Evolutionary conservation across 2,888 invertebrate genomes (phyloP).

Genomic region (Amiota communis): DNA sequence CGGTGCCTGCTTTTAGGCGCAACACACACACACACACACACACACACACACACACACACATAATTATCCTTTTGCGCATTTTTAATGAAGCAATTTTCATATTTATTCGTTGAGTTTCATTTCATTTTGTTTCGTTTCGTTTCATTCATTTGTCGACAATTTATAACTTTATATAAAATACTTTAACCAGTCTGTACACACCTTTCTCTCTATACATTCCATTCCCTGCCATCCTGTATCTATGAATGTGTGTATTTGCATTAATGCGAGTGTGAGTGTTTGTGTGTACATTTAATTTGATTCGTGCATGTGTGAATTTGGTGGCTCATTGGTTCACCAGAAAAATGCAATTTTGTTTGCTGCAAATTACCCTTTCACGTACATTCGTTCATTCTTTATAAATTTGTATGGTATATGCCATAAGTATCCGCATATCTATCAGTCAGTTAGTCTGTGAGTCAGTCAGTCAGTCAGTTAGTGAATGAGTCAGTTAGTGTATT

Average conservation of each 20-base stretch:
- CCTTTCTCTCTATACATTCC: conserved; percentile 5
- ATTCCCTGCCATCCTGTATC: conserved; percentile 29
- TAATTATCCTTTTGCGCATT: conserved; percentile 44
- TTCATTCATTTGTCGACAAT: conserved; percentile 44
- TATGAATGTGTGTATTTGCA: conserved; percentile 38
- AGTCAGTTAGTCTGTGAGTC: conserved; percentile 29
- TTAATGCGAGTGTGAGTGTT: conserved; percentile 4
- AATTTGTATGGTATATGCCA: conserved; percentile 3
- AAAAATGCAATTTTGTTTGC: conserved; percentile 61
- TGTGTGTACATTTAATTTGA: conserved; percentile 39
- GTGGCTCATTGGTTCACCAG: conserved; percentile 60
- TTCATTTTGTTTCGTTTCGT: background rate
- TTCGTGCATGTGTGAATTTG: conserved; percentile 62
- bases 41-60: conserved; percentile 35
- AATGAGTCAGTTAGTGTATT: too few relatives aligned
- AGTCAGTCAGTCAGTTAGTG: too few relatives aligned
- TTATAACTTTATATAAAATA: conserved; percentile 46
- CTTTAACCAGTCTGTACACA: conserved; percentile 25
- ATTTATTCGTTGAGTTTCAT: conserved; percentile 35
- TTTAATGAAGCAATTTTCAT: conserved; percentile 56
- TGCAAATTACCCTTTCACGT: conserved; percentile 36
- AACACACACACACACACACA: conserved; percentile 39
- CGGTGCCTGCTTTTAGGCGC: conserved; percentile 38
- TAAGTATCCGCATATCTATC: conserved; percentile 29
- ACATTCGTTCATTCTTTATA: conserved; percentile 8